phyloP scores from a whole-genome alignment of 2,888 invertebrate genomes.

The Cephus runcator region DNA sequence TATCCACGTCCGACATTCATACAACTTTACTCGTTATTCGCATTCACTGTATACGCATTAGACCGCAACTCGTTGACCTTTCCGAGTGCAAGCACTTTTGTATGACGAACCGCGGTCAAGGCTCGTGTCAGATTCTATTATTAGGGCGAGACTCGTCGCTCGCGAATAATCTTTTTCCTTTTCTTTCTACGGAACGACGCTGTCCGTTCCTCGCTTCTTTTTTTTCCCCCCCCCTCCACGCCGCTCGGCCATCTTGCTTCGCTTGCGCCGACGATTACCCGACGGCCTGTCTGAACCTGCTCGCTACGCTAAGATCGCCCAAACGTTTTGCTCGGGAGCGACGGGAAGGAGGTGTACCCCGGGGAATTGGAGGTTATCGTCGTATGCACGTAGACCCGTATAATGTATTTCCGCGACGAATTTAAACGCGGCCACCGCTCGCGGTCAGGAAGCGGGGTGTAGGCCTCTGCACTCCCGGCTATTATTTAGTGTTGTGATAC shows the following conservation, averaged over 20 bases:
- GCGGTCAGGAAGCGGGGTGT: not conserved
- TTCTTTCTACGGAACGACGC: not conserved
- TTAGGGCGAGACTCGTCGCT: not conserved
- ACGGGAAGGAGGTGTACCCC: too few relatives aligned
- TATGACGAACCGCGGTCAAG: not conserved
- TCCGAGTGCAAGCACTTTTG: not conserved
- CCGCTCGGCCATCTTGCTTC: not conserved
- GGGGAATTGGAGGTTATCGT: not conserved
- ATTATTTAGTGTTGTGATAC: not conserved
- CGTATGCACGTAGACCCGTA: not conserved
- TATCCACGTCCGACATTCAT: not conserved
- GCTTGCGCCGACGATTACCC: not conserved
- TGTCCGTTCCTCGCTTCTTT: not conserved
- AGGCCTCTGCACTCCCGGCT: not conserved
- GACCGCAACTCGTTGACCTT: too few relatives aligned
- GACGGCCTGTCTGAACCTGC: not conserved
- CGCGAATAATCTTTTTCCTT: not conserved
- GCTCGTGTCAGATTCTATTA: constrained; percentile 1
- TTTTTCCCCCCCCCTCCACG: not conserved
- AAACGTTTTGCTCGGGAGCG: not conserved
- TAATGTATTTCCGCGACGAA: not conserved
- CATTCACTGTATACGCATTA: not conserved
- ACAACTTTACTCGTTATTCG: not conserved
- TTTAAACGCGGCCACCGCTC: constrained; percentile 9
- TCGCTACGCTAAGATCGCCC: not conserved